Base-by-base conservation (phyloP, 2,888 invertebrate species). In the Periphyllus acericola region DNA sequence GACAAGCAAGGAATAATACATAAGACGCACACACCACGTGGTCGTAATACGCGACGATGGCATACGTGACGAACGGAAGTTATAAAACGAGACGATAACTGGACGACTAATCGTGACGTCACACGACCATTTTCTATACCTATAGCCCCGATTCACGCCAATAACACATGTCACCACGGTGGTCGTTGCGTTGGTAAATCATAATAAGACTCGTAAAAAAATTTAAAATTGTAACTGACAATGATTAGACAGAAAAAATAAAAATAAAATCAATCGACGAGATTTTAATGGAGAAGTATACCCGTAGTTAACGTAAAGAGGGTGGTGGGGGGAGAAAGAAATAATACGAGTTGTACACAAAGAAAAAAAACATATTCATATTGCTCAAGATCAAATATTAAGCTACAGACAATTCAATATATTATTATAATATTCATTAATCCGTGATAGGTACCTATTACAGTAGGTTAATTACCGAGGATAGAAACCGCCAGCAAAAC, bases 21-120 rank as follows among this genome's bases (percentile, higher is more conserved):
- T 46, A 46, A 11, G 46, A 46, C 8, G n/a, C 71, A 32, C 66
- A 60, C 68, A 66, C 9, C 66, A 66, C 8, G 66, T 66, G 68
- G 9, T 68, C 68, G n/a, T 68, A 55, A 55, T 55, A 55, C 19
- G 17, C 25, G 60, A 6, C 71, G 25, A 19, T 83, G 83, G 83
- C 34, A 55, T 83, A 83, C 72, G 83, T 83, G 83, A 79, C 79
- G 21, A 32, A 79, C 60, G 60, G 79, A 79, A 79, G 79, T 79
- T 79, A 32, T 79, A 60, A 60, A 79, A 79, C 79, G 79, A 32
- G 79, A 32, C 46, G 46, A 46, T 34, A 32, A 60, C 34, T 14
- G 32, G 29, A 29, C 46, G 76, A 52, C 5, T 11, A 29, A 29
- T 29, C 32, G 34, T 79, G 79, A 83, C 83, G 36, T 83, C 36